Base-by-base conservation (phyloP, 1,140 invertebrate species). In the Ostrea edulis region DNA sequence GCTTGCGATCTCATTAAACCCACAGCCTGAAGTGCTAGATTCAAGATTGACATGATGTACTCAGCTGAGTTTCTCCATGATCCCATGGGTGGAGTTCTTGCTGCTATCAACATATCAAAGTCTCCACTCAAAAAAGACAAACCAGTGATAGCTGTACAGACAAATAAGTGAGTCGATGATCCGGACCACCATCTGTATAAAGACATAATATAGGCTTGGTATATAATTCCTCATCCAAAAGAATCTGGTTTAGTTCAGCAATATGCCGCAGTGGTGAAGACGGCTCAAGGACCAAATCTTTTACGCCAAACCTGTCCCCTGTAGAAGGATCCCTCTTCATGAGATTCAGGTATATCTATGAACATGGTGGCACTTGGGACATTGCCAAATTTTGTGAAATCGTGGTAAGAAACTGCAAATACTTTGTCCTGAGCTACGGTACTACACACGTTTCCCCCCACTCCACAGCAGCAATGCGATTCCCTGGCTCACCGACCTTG, bases 401-500 rank as follows among this genome's bases (percentile, higher is more conserved):
- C n/a, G n/a, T n/a, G 84, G 35, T 89, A 65, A 25, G 68, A 82
- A 20, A 77, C 82, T 77, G 52, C 87, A 82, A 85, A 86, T 71
- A 86, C 53, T 55, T 86, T 83, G 81, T 84, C 86, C 84, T 53
- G 12, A 51, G 12, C 81, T 14, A 91, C 89, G 12, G 91, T n/a
- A n/a, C 22, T n/a, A n/a, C 0, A 91, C 90, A 20, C 55, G 22
- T 85, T 87, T 89, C 44, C 90, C 91, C n/a, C 17, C 90, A 44
- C 17, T 92, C 90, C 52, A 90, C 88, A 35, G 86, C 84, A 55
- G 91, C 90, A 55, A 92, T 81, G 52, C 88, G 91, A 62, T 88
- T 54, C 8, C 87, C 89, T 14, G 91, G 91, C 29, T 91, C 89
- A 20, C 91, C 90, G 52, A 92, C 89, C 29, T 90, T 91, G 35